Conservation (phyloP, 2,888 invertebrate genomes). For the Sphaeridia pumilis region DNA sequence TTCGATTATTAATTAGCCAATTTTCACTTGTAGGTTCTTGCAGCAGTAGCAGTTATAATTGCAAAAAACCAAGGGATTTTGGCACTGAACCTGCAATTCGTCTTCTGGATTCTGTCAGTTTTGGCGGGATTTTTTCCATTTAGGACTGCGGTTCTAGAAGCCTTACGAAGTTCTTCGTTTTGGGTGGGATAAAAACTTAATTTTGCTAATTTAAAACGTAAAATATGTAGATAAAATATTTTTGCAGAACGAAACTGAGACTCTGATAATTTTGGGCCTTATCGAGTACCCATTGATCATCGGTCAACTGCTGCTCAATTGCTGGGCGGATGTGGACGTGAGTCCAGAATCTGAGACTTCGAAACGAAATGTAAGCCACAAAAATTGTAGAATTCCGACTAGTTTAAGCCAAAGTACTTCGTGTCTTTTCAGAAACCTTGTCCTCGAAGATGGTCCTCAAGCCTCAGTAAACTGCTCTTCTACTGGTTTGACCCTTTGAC, state of each 20-base stretch:
- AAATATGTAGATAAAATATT: too few species aligned
- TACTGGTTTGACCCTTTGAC: slow-evolving; percentile 60
- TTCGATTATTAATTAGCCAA: too few species aligned
- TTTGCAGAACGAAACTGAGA: neutral
- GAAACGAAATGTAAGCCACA: too few species aligned
- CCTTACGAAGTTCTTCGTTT: neutral
- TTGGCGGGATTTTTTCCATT: slow-evolving; percentile 38
- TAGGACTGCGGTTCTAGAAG: slow-evolving; percentile 20
- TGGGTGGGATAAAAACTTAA: neutral
- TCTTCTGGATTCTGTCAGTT: slow-evolving; percentile 44
- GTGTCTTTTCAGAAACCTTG: slow-evolving; percentile 58
- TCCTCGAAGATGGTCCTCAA: slow-evolving; percentile 73
- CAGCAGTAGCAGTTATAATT: neutral
- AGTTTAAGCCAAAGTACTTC: too few species aligned
- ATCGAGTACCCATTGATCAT: slow-evolving; percentile 47
- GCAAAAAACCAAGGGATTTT: slow-evolving; percentile 42
- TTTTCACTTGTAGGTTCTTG: neutral
- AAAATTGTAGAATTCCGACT: too few species aligned
- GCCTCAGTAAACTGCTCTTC: slow-evolving; percentile 72
- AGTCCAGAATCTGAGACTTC: too few species aligned
- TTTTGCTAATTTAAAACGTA: too few species aligned
- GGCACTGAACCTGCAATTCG: slow-evolving; percentile 44
- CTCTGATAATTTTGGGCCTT: slow-evolving; percentile 50
- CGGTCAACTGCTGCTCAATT: slow-evolving; percentile 62
- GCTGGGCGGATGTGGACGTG: slow-evolving; percentile 58